Evolutionary conservation across 2,888 invertebrate species (phyloP), one percentile per base, ranked within the genome.

Genomic region (Polyommatus iphigenia): DNA sequence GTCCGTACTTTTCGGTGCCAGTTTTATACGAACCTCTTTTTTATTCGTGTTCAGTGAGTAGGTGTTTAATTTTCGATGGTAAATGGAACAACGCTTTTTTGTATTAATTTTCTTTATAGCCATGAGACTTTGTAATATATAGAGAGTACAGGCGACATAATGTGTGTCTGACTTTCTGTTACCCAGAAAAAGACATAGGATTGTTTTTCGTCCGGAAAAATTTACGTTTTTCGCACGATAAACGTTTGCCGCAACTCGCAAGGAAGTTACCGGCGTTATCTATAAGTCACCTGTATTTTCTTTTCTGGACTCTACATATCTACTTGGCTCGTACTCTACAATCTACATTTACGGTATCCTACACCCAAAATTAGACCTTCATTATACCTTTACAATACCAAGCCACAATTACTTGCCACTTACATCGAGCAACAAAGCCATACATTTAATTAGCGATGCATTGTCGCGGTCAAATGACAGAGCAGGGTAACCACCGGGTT

Each of bases 401-500:
- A 18, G 67, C 67, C 29, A 6, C 67, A 24, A 62, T 62, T 67
- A 67, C 67, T 73, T 36, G 41, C 73, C 73, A 73, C 73, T 73
- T 36, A 73, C 15, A 6, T 67, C 29, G 29, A 29, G 67, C 29
- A 73, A 73, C 73, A 73, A 73, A 46, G 36, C n/a, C 76, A 20
- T 76, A 54, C 32, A 20, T 76, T 57, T 76, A 59, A 59, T 76
- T 76, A 59, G 59, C 59, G 76, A 62, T 32, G 76, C 76, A 76
- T 76, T 72, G 41, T 72, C 36, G 24, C 78, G 62, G 78, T 77
- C 77, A 83, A 83, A 83, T 83, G 79, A 84, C 80, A 81, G 79
- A 73, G 77, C 46, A 20, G 72, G 24, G 24, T 24, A 62, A 62
- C 13, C 71, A 15, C n/a, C 41, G 41, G 59, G 76, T 79, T 79